These are phyloP conservation scores for Eriocheir sinensis DNA, from an alignment of 1,140 invertebrate species.

Conservation along the genomic window DNA sequence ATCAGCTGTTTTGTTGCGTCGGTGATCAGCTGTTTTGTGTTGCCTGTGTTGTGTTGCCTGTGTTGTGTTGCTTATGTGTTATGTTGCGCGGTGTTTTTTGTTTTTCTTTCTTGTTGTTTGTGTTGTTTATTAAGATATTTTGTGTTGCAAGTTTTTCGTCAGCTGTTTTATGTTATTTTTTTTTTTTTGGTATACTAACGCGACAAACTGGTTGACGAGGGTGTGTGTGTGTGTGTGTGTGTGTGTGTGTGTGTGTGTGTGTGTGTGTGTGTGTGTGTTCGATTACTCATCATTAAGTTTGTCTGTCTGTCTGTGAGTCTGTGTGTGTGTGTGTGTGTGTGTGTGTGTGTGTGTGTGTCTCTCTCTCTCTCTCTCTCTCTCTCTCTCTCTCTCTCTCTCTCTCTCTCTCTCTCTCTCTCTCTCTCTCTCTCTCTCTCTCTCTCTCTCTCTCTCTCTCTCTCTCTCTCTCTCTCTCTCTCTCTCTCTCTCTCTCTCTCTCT, in stretches of 20 bases:
- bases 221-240: background rate
- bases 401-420: constrained; percentile 11
- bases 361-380: background rate
- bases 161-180: too few species aligned
- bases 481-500: background rate
- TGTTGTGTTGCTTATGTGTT: too few species aligned
- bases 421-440: constrained; percentile 39
- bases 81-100: too few species aligned
- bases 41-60: too few species aligned
- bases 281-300: background rate
- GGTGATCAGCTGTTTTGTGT: constrained; percentile 4
- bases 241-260: background rate
- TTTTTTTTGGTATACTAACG: too few species aligned
- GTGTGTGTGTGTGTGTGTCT: background rate
- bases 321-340: background rate
- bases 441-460: background rate
- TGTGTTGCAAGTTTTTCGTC: too few species aligned
- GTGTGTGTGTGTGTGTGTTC: constrained; percentile 31
- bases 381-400: constrained; percentile 8
- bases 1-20: background rate
- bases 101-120: too few species aligned
- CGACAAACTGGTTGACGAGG: too few species aligned
- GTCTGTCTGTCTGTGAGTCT: background rate
- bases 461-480: background rate
- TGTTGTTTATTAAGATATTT: too few species aligned